Evolutionary conservation across 2,888 invertebrate species (phyloP).

Genomic region (Pyrrhia umbra): DNA sequence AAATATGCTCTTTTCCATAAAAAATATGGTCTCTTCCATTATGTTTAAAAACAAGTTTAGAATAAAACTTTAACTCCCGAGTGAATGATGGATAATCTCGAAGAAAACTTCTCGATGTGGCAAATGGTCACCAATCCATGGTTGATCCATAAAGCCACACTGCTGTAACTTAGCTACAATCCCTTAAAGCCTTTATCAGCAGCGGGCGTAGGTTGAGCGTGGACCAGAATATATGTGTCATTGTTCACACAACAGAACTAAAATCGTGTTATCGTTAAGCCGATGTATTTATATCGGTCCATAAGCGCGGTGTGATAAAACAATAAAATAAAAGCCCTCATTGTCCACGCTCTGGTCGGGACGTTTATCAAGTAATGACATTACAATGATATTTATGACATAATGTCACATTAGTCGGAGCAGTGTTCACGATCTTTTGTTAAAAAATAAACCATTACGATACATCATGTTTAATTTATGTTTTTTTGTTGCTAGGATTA

Average conservation of each 20-base stretch:
- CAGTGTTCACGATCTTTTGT: neutral
- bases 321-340: constrained; percentile 17
- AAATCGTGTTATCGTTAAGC: constrained; percentile 11
- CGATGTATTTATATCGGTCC: neutral
- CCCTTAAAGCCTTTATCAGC: neutral
- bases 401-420: constrained; percentile 19
- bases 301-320: constrained; percentile 9
- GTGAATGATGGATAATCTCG: no score
- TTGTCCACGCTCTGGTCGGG: neutral
- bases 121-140: no score
- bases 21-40: no score
- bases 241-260: constrained; percentile 8
- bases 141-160: no score
- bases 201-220: neutral
- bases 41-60: no score
- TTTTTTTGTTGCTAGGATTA: no score
- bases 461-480: no score
- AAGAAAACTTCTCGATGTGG: no score
- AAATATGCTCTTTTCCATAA: no score
- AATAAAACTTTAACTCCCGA: no score
- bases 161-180: neutral
- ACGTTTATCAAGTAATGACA: constrained; percentile 26
- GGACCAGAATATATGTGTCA: constrained; percentile 13
- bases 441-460: neutral
- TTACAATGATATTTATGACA: constrained; percentile 4